A percentile compares a stretch with the other conserved stretches of the same genome.
phyloP scores from a whole-genome alignment of 2,888 invertebrate species.

The Gastrophysa polygoni region DNA sequence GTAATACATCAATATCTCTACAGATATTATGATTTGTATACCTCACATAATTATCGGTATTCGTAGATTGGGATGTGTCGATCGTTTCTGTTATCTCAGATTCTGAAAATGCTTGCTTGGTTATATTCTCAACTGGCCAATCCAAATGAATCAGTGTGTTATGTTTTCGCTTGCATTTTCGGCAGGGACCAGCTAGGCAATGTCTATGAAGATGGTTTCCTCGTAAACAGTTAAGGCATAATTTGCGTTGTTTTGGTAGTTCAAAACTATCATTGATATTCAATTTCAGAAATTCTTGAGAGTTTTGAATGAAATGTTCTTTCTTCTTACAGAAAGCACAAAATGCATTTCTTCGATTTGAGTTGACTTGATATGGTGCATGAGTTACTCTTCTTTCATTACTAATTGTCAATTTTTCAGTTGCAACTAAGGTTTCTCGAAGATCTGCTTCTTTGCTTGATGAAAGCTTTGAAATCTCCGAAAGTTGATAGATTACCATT shows the following conservation, averaged over 20 bases:
- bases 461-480: neutral
- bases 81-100: neutral
- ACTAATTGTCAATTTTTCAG: neutral
- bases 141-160: neutral
- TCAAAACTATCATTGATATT: neutral
- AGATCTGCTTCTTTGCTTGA: neutral
- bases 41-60: too few relatives aligned
- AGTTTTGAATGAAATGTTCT: neutral
- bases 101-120: too few relatives aligned
- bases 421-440: neutral
- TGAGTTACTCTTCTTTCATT: neutral
- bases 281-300: neutral
- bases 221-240: neutral
- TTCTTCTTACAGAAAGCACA: neutral
- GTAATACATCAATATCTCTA: neutral
- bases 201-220: neutral
- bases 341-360: neutral
- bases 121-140: too few relatives aligned
- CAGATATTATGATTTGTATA: neutral
- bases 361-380: neutral
- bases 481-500: neutral
- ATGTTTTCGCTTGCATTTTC: neutral
- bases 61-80: neutral
- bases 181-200: neutral
- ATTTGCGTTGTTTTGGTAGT: neutral